phyloP scores from a whole-genome alignment of 2,888 invertebrate species.

The Crepidodera aurea region DNA sequence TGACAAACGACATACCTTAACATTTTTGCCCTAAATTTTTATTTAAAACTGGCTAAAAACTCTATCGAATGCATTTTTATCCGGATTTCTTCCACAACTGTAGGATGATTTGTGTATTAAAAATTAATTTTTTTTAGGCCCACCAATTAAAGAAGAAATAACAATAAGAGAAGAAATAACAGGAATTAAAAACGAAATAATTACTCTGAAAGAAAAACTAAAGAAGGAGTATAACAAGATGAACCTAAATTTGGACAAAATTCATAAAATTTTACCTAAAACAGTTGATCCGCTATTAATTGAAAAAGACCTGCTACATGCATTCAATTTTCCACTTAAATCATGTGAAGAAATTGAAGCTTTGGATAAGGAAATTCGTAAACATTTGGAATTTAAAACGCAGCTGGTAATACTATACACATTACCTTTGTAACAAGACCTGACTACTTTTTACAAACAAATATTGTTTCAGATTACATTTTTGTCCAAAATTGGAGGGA shows the following conservation, averaged over 20 bases:
- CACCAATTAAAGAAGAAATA: neutral
- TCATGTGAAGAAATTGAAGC: neutral
- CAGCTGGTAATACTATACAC: neutral
- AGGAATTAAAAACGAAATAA: neutral
- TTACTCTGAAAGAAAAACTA: neutral
- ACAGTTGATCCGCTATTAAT: neutral
- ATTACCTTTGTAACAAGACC: too few species aligned
- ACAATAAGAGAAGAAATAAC: neutral
- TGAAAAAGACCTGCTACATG: neutral
- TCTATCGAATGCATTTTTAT: too few species aligned
- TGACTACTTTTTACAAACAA: too few species aligned
- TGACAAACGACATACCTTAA: too few species aligned
- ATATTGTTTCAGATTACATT: conserved; percentile 35
- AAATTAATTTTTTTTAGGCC: neutral
- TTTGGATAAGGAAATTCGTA: neutral
- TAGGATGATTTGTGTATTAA: too few species aligned
- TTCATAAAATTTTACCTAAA: neutral
- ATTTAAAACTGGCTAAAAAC: too few species aligned
- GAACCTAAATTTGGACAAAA: neutral
- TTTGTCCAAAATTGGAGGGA: conserved; percentile 39
- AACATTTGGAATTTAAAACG: neutral
- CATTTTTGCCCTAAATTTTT: too few species aligned
- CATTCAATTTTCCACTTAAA: neutral
- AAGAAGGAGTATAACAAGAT: neutral
- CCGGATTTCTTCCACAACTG: too few species aligned